Base-by-base conservation (phyloP, 2,113 vertebrate genomes). In the Onychostoma macrolepis region DNA sequence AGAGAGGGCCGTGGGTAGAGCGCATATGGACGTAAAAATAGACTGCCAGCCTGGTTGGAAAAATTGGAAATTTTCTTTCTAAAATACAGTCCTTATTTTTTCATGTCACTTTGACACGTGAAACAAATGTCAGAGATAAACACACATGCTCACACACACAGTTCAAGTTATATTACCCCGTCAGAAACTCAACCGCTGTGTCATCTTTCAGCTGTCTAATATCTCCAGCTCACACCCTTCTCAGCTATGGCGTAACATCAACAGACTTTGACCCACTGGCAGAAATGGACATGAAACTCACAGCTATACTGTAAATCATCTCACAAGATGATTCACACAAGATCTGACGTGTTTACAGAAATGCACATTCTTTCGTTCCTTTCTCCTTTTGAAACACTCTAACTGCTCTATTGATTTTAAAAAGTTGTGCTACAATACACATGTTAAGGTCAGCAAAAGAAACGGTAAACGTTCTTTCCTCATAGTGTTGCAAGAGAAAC, bases 31-130 rank as follows among this genome's bases (percentile, higher is more conserved):
- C 6, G 26, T 56, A 90, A 88, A 88, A 88, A 86, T 78, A 90
- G 56, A 56, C 26, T 53, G 76, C 11, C 12, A 36, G 61, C 8
- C 28, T 87, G 71, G 88, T 79, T 87, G 88, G 91, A 92, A 91
- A 88, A 87, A 86, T 80, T 67, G 87, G 28, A 83, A 69, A 80
- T 65, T 82, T 82, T 12, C 50, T 24, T 71, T 71, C 10, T 33
- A 1, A 8, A 36, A 33, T 45, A 6, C n/a, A 28, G 17, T 69
- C 6, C 7, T n/a, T 43, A 11, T 43, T 28, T 36, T 63, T 65
- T 65, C 2, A 38, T 13, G 30, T 17, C 7, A 67, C 41, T 43
- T 21, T 38, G 15, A 67, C n/a, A 43, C 11, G 38, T 82, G 19
- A 45, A 48, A 6, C 26, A 38, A n/a, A 36, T 80, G 48, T 81